phyloP scores from a whole-genome alignment of 2,797 vertebrate species.

The Megalops cyprinoides region DNA sequence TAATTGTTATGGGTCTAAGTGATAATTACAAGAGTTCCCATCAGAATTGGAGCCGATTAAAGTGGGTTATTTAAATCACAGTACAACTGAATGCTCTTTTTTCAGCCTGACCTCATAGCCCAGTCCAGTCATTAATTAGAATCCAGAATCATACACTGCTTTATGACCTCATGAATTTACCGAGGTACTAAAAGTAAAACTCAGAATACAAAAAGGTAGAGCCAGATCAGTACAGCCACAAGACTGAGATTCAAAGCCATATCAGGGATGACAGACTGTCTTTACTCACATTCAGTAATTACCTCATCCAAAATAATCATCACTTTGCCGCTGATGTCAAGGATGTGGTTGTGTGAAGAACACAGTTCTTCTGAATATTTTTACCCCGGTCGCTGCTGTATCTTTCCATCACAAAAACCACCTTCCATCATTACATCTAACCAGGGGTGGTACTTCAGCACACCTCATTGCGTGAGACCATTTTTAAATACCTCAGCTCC shows the following conservation, averaged over 20 bases:
- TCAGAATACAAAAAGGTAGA: not conserved
- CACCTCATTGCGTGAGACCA: too few relatives aligned
- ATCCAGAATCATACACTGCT: constrained; percentile 56
- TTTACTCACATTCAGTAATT: not conserved
- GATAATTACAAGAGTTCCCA: constrained; percentile 86
- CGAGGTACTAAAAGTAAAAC: constrained; percentile 15
- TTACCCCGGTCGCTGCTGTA: not conserved
- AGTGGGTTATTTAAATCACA: constrained; percentile 89
- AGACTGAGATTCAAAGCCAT: not conserved
- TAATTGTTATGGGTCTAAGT: constrained; percentile 89
- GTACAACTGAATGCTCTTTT: constrained; percentile 64
- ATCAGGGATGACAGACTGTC: not conserved
- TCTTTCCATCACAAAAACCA: not conserved
- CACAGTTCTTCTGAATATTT: not conserved
- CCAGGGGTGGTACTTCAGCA: too few relatives aligned
- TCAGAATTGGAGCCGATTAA: constrained; percentile 82
- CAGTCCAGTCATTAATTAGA: constrained; percentile 61
- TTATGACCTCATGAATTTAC: constrained; percentile 44
- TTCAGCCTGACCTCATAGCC: constrained; percentile 48
- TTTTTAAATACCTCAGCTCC: too few relatives aligned
- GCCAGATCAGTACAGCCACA: not conserved
- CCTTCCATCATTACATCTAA: too few relatives aligned
- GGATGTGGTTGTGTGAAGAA: not conserved
- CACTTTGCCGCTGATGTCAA: not conserved
- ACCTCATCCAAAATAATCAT: not conserved